A percentile compares a stretch with the other conserved stretches of the same genome.
Conservation (phyloP, 2,797 vertebrate genomes). For the Notolepis coatsorum region DNA sequence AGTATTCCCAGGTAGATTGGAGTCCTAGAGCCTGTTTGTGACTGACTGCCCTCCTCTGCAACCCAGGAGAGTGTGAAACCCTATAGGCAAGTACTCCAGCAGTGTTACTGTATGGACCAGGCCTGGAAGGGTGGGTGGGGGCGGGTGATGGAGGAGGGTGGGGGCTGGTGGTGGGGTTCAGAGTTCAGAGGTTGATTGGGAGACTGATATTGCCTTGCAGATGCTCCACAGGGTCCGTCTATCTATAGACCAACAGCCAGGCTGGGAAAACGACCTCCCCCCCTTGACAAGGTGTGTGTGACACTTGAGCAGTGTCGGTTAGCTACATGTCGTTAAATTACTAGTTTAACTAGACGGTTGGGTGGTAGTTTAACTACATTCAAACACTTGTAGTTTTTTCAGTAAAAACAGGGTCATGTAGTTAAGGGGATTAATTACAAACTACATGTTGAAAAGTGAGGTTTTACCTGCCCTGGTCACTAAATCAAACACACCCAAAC, state of each 20-base stretch:
- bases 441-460: no score
- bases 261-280: not conserved
- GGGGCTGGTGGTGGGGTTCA: constrained; percentile 71
- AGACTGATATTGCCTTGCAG: constrained; percentile 65
- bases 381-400: no score
- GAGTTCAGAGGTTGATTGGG: constrained; percentile 61
- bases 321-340: no score
- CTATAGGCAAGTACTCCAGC: constrained; percentile 54
- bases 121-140: constrained; percentile 19
- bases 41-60: constrained; percentile 66
- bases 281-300: not conserved
- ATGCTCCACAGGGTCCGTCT: constrained; percentile 81
- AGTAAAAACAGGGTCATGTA: no score
- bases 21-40: constrained; percentile 44
- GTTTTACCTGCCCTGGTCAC: no score
- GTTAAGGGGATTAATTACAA: no score
- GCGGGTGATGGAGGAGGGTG: constrained; percentile 67
- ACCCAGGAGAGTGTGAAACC: constrained; percentile 77
- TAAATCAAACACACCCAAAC: no score
- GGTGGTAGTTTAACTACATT: no score
- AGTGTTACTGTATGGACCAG: constrained; percentile 66
- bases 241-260: constrained; percentile 81
- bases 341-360: no score
- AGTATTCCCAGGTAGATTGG: constrained; percentile 56
- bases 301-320: no score